Conservation (phyloP, 2,113 vertebrate genomes). For the Tupaia tana region DNA sequence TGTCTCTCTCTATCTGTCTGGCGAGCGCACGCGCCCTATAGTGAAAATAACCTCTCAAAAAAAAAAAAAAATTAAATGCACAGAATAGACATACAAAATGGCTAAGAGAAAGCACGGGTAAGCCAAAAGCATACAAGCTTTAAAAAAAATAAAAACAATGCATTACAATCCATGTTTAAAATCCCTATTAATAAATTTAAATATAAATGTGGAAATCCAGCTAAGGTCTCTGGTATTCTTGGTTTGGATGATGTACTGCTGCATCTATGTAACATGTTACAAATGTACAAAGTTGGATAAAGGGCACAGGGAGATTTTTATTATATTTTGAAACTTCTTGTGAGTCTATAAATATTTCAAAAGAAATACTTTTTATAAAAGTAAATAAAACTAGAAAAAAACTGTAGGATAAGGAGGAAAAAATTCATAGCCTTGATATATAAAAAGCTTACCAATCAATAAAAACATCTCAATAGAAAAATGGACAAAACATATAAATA, state of each 20-base stretch:
- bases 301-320: background rate
- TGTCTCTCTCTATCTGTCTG: too few species aligned
- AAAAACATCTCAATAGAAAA: background rate
- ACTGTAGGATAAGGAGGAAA: background rate
- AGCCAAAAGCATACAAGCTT: background rate
- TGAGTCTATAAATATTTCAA: background rate
- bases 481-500: background rate
- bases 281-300: background rate
- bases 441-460: background rate
- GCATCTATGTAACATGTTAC: background rate
- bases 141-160: background rate
- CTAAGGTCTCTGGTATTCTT: background rate
- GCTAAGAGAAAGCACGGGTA: background rate
- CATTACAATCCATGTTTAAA: background rate
- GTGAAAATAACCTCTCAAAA: too few species aligned
- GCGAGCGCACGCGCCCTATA: too few species aligned
- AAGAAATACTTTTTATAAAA: background rate
- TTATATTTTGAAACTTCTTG: background rate
- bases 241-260: background rate
- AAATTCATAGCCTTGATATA: background rate
- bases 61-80: background rate
- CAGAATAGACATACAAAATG: background rate
- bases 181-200: background rate
- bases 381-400: background rate
- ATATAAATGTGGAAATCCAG: background rate